These are phyloP conservation scores for Eledona agricola DNA, from an alignment of 2,888 invertebrate species.

Conservation along the genomic window DNA sequence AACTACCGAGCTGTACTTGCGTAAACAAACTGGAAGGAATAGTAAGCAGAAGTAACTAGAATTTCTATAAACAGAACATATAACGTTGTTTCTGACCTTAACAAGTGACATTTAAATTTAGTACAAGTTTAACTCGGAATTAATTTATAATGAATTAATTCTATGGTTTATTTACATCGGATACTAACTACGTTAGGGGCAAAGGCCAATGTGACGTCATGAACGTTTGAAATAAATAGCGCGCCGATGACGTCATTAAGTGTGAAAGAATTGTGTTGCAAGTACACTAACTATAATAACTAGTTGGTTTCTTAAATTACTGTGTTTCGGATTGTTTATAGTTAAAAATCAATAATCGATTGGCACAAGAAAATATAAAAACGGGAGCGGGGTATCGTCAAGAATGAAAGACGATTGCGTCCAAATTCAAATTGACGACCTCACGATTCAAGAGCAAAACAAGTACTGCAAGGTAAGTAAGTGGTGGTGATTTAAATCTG, in stretches of 20 bases:
- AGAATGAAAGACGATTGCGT: constrained; percentile 20
- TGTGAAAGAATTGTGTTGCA: constrained; percentile 17
- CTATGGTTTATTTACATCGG: constrained; percentile 18
- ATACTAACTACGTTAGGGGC: constrained; percentile 26
- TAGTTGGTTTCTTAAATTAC: constrained; percentile 26
- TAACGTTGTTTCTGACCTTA: no score
- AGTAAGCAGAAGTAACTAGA: no score
- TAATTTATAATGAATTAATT: no score
- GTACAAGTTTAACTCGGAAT: no score
- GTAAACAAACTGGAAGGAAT: no score
- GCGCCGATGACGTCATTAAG: constrained; percentile 30
- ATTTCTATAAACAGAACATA: no score
- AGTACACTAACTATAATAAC: no score
- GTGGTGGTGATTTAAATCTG: no score
- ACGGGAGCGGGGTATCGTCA: neutral
- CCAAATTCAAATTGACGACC: constrained; percentile 20
- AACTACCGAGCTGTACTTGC: no score
- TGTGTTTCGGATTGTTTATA: constrained; percentile 19
- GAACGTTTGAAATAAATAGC: constrained; percentile 33
- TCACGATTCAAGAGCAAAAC: constrained; percentile 28
- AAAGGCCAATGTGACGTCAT: constrained; percentile 33
- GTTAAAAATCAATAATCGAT: neutral
- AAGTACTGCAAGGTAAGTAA: constrained; percentile 31
- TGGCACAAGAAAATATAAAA: neutral
- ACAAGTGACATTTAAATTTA: no score